Percentiles rank a stretch among this genome's conserved stretches.
Evolutionary conservation across 64 coral and sea anemone genomes (phyloP).

Genomic region (Pocillopora verrucosa): DNA sequence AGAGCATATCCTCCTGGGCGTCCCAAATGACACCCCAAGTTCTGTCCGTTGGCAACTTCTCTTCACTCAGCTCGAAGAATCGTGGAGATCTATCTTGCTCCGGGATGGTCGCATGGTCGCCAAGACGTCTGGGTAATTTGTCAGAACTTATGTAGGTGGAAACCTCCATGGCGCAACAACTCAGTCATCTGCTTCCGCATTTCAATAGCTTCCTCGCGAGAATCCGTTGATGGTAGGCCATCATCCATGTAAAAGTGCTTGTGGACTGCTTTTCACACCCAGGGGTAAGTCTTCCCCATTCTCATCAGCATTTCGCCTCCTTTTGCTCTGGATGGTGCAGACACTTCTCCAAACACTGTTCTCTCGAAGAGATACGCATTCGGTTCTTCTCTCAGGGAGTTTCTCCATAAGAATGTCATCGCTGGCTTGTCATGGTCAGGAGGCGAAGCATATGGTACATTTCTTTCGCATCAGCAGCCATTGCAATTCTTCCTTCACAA

Average conservation of each 20-base stretch:
- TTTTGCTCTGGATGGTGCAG: conserved; percentile 7
- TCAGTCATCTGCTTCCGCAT: too few relatives aligned
- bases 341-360: conserved; percentile 27
- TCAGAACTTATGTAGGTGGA: too few relatives aligned
- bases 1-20: too few relatives aligned
- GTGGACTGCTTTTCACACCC: neutral
- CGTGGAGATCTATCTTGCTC: too few relatives aligned
- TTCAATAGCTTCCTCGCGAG: too few relatives aligned
- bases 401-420: neutral
- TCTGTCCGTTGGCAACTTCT: neutral
- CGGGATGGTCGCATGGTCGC: too few relatives aligned
- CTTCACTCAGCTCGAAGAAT: too few relatives aligned
- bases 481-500: neutral
- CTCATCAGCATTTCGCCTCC: conserved; percentile 30
- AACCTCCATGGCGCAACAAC: too few relatives aligned
- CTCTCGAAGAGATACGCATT: conserved; percentile 2
- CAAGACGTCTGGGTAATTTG: too few relatives aligned
- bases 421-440: neutral
- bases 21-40: neutral
- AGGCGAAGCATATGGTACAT: neutral
- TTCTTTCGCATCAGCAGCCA: neutral
- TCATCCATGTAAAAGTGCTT: neutral
- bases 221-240: neutral
- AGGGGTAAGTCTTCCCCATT: neutral
- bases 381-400: neutral